Evolutionary conservation across 2,113 vertebrate species (phyloP).

Genomic region (Nibea coibor): DNA sequence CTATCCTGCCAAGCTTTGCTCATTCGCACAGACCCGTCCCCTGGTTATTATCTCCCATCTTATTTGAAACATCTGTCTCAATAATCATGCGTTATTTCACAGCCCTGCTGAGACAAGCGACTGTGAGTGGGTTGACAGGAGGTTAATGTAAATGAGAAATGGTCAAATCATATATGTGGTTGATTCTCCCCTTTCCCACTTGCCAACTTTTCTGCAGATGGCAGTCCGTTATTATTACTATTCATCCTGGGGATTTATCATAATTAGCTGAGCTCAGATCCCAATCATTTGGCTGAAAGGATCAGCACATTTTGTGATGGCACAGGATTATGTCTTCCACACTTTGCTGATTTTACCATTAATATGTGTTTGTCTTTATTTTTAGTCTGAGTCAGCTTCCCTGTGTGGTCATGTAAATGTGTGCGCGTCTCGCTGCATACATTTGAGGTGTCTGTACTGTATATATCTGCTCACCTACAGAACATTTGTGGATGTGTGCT

Average conservation of each 20-base stretch:
- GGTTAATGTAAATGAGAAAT: slow-evolving; percentile 66
- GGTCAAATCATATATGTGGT: slow-evolving; percentile 34
- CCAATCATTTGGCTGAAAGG: slow-evolving; percentile 54
- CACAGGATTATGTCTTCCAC: slow-evolving; percentile 44
- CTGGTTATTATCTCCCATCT: slow-evolving; percentile 38
- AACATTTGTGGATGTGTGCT: not conserved
- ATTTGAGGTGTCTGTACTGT: not conserved
- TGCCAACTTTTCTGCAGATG: slow-evolving; percentile 49
- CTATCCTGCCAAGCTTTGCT: not conserved
- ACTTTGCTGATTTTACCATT: slow-evolving; percentile 37
- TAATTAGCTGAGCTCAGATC: slow-evolving; percentile 68
- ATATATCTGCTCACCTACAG: not conserved
- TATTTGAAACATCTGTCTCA: slow-evolving; percentile 64
- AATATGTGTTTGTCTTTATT: slow-evolving; percentile 29
- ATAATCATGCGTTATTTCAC: slow-evolving; percentile 44
- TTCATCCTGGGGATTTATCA: slow-evolving; percentile 64
- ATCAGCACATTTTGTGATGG: slow-evolving; percentile 51
- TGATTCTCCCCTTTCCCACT: slow-evolving; percentile 12
- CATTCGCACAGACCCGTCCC: slow-evolving; percentile 10
- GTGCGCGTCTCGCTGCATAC: not conserved
- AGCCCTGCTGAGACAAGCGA: slow-evolving; percentile 52
- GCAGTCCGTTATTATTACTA: slow-evolving; percentile 50
- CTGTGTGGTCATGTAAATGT: not conserved
- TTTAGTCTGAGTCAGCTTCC: slow-evolving; percentile 4
- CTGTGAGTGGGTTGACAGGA: slow-evolving; percentile 37